Evolutionary conservation across 1,140 invertebrate genomes (phyloP).

Genomic region (Tribolium madens): DNA sequence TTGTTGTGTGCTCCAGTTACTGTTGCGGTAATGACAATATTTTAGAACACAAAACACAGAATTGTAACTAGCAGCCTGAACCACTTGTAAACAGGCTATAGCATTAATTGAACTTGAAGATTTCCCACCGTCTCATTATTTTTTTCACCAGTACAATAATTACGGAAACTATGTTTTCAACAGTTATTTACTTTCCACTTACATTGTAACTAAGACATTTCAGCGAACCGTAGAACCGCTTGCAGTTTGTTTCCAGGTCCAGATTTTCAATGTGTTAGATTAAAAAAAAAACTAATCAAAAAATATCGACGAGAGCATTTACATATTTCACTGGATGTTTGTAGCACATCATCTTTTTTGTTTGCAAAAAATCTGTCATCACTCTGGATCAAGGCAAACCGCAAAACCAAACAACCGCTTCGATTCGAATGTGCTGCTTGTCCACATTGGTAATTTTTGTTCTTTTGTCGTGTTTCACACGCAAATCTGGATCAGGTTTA

Average conservation of each 20-base stretch:
- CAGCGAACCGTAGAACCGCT: constrained; percentile 21
- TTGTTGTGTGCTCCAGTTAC: background rate
- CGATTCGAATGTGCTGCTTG: background rate
- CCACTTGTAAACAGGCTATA: background rate
- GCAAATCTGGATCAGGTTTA: background rate
- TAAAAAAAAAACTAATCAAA: background rate
- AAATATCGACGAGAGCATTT: background rate
- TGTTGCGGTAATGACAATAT: background rate
- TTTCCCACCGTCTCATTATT: background rate
- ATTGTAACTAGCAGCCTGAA: background rate
- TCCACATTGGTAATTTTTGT: background rate
- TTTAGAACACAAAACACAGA: background rate
- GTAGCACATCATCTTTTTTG: background rate
- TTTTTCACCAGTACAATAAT: background rate
- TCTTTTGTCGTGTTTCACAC: background rate
- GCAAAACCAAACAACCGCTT: background rate
- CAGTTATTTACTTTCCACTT: constrained; percentile 1
- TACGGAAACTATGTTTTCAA: background rate
- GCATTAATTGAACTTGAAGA: background rate
- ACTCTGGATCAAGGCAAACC: background rate
- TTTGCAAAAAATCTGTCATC: background rate
- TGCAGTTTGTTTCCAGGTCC: background rate
- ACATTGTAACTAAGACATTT: background rate
- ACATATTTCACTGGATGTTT: too few relatives aligned
- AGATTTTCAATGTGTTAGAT: background rate